Conservation (phyloP, 2,797 vertebrate species). For the Linurgus olivaceus region DNA sequence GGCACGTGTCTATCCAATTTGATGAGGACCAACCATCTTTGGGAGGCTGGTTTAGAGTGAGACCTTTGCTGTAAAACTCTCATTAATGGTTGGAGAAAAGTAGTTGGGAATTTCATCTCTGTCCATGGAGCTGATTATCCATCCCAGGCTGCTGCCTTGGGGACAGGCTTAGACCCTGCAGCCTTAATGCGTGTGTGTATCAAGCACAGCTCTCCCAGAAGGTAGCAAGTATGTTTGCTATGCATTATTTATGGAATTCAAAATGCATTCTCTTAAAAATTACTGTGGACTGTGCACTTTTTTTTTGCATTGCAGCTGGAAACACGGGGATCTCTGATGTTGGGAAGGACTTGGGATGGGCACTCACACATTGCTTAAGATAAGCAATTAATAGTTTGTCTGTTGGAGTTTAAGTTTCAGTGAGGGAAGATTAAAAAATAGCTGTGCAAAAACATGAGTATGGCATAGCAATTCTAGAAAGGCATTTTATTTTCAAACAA, state of each 20-base stretch:
- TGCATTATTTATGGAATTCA: constrained; percentile 65
- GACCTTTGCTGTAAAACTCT: not conserved
- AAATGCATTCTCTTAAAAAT: constrained; percentile 52
- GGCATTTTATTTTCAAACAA: not conserved
- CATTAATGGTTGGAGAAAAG: not conserved
- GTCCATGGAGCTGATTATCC: constrained; percentile 39
- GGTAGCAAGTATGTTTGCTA: constrained; percentile 11
- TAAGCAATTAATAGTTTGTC: not conserved
- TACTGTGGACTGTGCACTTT: constrained; percentile 42
- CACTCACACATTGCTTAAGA: not conserved
- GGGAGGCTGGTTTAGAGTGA: not conserved
- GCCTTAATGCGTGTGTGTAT: not conserved
- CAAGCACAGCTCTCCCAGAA: constrained; percentile 32
- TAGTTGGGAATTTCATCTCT: constrained; percentile 10
- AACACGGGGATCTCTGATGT: not conserved
- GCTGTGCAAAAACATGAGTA: fast-evolving
- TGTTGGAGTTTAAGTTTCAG: not conserved
- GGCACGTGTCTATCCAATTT: not conserved
- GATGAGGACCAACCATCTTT: not conserved
- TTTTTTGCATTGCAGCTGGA: not conserved
- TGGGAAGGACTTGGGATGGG: not conserved
- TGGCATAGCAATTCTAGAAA: not conserved
- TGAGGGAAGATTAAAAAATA: not conserved
- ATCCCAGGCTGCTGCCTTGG: not conserved
- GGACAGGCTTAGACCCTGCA: constrained; percentile 33